Conservation (phyloP, 2,797 vertebrate species). For the Ambastaia sidthimunki region DNA sequence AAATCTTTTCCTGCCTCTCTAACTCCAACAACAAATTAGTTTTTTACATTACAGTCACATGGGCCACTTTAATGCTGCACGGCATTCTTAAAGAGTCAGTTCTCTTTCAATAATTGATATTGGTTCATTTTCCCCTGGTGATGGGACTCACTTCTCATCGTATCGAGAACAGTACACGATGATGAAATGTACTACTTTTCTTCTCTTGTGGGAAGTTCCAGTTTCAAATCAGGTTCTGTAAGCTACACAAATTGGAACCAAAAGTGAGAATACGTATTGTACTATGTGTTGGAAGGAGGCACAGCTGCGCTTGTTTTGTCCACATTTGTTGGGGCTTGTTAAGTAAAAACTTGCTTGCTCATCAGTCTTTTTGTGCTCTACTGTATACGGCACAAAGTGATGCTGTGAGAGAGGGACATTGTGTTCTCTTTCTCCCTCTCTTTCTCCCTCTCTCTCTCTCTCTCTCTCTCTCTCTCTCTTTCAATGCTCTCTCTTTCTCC, state of each 20-base stretch:
- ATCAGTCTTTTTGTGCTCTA: constrained; percentile 34
- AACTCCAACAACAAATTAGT: constrained; percentile 1
- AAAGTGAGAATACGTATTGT: constrained; percentile 5
- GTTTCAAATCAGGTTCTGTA: constrained; percentile 8
- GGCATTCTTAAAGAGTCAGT: constrained; percentile 52
- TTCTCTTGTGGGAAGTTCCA: constrained; percentile 3
- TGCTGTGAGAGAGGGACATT: constrained; percentile 11
- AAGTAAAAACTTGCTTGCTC: constrained; percentile 42
- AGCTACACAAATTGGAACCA: neutral
- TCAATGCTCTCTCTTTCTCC: constrained; percentile 19
- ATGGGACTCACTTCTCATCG: constrained; percentile 24
- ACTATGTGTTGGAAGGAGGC: neutral
- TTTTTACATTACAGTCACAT: neutral
- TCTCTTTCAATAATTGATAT: constrained; percentile 55
- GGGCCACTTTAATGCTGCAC: constrained; percentile 11
- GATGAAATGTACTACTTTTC: constrained; percentile 39
- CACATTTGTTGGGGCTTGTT: constrained; percentile 38
- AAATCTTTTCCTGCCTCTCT: neutral
- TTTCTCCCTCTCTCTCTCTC: constrained; percentile 24
- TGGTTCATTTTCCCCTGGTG: constrained; percentile 41
- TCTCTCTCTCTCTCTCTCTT: constrained; percentile 46
- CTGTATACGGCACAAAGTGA: neutral
- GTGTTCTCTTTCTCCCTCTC: constrained; percentile 22
- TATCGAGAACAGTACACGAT: neutral
- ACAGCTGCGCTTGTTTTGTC: constrained; percentile 29